Conservation (phyloP, 1,140 invertebrate species). For the Scaptomyza montana region DNA sequence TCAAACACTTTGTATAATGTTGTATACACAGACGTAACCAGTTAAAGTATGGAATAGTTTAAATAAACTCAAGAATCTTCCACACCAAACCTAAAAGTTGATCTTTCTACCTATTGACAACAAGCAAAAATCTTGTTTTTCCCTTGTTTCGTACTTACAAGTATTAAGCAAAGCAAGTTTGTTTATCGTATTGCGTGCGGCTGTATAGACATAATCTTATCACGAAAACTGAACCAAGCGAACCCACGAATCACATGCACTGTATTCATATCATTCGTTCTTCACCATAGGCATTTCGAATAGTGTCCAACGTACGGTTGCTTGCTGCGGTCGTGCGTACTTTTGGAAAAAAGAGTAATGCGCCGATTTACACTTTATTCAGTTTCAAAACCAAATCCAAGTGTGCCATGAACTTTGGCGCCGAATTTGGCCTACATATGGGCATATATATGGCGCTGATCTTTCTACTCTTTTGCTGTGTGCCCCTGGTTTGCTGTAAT, state of each 20-base stretch:
- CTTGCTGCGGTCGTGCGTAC: conserved; percentile 39
- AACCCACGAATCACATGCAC: conserved; percentile 3
- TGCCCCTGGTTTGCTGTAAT: conserved; percentile 68
- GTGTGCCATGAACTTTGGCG: conserved; percentile 38
- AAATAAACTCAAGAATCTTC: too few relatives aligned
- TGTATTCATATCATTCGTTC: not conserved
- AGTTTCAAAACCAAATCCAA: conserved; percentile 8
- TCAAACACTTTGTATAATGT: too few relatives aligned
- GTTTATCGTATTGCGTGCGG: conserved; percentile 40
- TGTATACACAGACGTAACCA: too few relatives aligned
- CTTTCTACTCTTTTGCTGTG: conserved; percentile 55
- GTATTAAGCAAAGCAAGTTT: conserved; percentile 35
- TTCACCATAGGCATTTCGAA: conserved; percentile 15
- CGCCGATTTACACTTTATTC: conserved; percentile 16
- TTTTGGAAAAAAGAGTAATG: conserved; percentile 22
- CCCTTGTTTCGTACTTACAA: not conserved
- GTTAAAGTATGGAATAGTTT: too few relatives aligned
- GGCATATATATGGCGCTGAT: conserved; percentile 51
- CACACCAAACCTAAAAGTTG: too few relatives aligned
- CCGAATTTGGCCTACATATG: conserved; percentile 39
- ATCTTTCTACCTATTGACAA: too few relatives aligned
- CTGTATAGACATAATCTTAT: conserved; percentile 46
- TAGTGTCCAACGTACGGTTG: conserved; percentile 32
- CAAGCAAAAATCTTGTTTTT: too few relatives aligned
- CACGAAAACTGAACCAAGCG: conserved; percentile 10